A percentile compares a stretch with the other conserved stretches of the same genome.
These are phyloP conservation scores for Bufotes viridis DNA, from an alignment of 2,797 vertebrate genomes.

Conservation along the genomic window DNA sequence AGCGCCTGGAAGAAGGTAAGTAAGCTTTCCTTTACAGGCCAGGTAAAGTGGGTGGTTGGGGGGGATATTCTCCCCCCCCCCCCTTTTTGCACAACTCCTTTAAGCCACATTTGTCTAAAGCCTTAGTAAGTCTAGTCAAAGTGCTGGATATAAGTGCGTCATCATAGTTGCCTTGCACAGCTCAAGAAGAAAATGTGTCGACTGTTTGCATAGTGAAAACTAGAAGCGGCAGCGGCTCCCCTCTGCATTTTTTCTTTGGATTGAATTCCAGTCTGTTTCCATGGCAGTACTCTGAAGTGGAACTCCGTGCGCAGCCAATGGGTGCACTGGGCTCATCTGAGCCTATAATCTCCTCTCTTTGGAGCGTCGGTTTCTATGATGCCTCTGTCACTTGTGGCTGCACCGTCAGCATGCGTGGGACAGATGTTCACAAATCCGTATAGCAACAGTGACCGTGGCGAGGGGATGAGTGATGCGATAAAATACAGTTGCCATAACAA, in stretches of 20 bases:
- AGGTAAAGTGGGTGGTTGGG: too few species aligned
- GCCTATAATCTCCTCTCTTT: background rate
- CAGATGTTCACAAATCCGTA: slow-evolving; percentile 24
- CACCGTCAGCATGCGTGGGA: background rate
- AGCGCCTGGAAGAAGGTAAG: too few species aligned
- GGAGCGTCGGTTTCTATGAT: slow-evolving; percentile 12
- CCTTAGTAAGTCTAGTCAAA: background rate
- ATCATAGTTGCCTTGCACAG: background rate
- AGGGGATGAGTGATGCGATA: background rate
- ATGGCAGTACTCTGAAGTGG: slow-evolving; percentile 27
- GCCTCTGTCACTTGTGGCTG: slow-evolving; percentile 7
- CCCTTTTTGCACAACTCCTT: too few species aligned
- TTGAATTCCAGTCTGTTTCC: slow-evolving; percentile 46
- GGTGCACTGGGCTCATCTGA: background rate
- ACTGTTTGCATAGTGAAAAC: background rate
- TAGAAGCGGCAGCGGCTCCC: background rate
- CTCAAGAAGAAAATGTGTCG: too few species aligned
- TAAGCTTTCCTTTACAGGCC: too few species aligned
- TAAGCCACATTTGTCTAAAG: too few species aligned
- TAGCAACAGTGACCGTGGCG: slow-evolving; percentile 15
- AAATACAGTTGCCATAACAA: background rate
- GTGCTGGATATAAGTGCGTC: background rate
- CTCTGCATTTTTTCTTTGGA: slow-evolving; percentile 11
- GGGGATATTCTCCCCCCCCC: too few species aligned
- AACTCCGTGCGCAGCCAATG: slow-evolving; percentile 21